A percentile compares a stretch with the other conserved stretches of the same genome.
phyloP scores from a whole-genome alignment of 2,888 invertebrate species.

The Endomychus coccineus region DNA sequence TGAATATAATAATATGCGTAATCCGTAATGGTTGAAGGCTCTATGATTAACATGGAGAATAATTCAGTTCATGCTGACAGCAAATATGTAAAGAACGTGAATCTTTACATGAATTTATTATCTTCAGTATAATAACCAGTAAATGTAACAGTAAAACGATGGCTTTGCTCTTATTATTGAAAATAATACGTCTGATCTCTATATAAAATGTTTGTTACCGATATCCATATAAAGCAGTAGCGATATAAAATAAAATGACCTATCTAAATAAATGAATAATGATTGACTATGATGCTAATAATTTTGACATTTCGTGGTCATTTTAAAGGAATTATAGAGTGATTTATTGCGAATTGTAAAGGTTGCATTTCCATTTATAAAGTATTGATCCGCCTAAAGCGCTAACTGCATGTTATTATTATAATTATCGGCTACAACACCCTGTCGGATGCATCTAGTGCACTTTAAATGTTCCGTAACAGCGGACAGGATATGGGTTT shows the following conservation, averaged over 20 bases:
- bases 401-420: slow-evolving; percentile 17
- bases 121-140: too few species aligned
- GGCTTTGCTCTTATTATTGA: too few species aligned
- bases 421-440: slow-evolving; percentile 4
- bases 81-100: too few species aligned
- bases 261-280: not conserved
- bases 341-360: slow-evolving; percentile 22
- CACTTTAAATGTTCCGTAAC: slow-evolving; percentile 1
- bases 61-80: too few species aligned
- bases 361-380: slow-evolving; percentile 21
- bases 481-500: not conserved
- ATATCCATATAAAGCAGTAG: not conserved
- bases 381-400: slow-evolving; percentile 18
- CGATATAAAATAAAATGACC: not conserved
- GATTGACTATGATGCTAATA: slow-evolving; percentile 18
- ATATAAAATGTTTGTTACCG: too few species aligned
- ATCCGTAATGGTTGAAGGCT: too few species aligned
- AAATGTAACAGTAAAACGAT: too few species aligned
- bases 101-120: too few species aligned
- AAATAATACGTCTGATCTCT: too few species aligned
- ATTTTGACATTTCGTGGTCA: slow-evolving; percentile 27
- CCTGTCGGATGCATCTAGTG: slow-evolving; percentile 1
- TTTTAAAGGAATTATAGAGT: slow-evolving; percentile 19
- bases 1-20: too few species aligned
- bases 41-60: too few species aligned